Evolutionary conservation across 2,888 invertebrate genomes (phyloP).

Genomic region (Caenorhabditis sinica): DNA sequence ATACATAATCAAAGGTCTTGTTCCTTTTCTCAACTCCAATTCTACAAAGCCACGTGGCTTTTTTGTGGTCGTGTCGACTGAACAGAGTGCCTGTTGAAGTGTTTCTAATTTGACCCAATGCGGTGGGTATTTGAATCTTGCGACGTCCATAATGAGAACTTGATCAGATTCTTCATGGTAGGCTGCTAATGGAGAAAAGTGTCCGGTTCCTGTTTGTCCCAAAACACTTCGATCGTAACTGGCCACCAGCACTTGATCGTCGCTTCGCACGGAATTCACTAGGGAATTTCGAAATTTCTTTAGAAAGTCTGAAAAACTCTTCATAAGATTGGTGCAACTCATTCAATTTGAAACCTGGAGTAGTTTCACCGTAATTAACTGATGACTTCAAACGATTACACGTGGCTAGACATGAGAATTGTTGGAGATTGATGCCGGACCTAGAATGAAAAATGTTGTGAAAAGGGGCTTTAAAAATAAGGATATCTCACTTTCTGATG

Average conservation of each 20-base stretch:
- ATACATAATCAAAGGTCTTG: constrained; percentile 76
- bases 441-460: constrained; percentile 45
- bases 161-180: constrained; percentile 83
- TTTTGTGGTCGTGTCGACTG: constrained; percentile 81
- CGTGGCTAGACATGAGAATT: constrained; percentile 84
- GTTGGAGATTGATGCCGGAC: constrained; percentile 84
- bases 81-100: constrained; percentile 84
- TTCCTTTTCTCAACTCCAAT: constrained; percentile 52
- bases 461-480: constrained; percentile 24
- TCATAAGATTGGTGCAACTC: neutral
- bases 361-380: constrained; percentile 65
- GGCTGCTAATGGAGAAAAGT: constrained; percentile 84
- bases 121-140: constrained; percentile 84
- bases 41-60: constrained; percentile 69
- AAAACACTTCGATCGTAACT: constrained; percentile 83
- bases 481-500: constrained; percentile 71
- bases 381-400: constrained; percentile 84
- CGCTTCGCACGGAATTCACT: constrained; percentile 65
- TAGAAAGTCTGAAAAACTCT: constrained; percentile 66
- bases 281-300: constrained; percentile 68
- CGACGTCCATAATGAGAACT: constrained; percentile 84
- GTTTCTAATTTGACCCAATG: constrained; percentile 84
- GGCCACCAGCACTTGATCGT: constrained; percentile 82
- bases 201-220: constrained; percentile 84
- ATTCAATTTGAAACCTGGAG: constrained; percentile 6